Percentiles rank a stretch among this genome's conserved stretches.
phyloP scores from a whole-genome alignment of 2,113 vertebrate species.

The Clarias gariepinus region DNA sequence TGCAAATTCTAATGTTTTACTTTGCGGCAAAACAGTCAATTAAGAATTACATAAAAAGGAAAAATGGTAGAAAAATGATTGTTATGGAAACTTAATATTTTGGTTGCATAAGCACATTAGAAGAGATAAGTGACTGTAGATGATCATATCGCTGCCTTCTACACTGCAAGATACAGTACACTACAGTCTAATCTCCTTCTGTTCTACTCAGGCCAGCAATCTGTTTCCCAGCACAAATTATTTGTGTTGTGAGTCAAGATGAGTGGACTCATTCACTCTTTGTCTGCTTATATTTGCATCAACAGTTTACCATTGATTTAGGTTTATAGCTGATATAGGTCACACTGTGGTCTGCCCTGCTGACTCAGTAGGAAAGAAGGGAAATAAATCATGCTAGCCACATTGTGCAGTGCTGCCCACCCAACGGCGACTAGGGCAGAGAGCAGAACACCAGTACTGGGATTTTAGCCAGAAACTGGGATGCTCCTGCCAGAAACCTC shows the following conservation, averaged over 20 bases:
- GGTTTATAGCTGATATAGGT: slow-evolving; percentile 44
- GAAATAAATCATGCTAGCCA: slow-evolving; percentile 50
- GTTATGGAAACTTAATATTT: slow-evolving; percentile 22
- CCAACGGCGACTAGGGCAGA: slow-evolving; percentile 27
- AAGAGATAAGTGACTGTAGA: slow-evolving; percentile 4
- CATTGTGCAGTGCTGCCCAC: slow-evolving; percentile 47
- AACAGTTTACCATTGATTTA: slow-evolving; percentile 29
- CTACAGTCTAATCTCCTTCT: background rate
- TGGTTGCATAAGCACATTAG: slow-evolving; percentile 17
- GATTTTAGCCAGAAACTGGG: slow-evolving; percentile 17
- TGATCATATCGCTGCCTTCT: background rate
- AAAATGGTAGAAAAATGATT: background rate
- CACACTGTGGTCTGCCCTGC: slow-evolving; percentile 48
- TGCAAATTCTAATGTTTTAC: background rate
- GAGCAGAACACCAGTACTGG: slow-evolving; percentile 21
- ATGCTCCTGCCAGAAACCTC: slow-evolving; percentile 15
- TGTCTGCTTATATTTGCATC: slow-evolving; percentile 42
- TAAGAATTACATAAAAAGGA: slow-evolving; percentile 4
- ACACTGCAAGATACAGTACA: background rate
- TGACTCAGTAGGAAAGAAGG: slow-evolving; percentile 55
- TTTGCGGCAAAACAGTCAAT: slow-evolving; percentile 25
- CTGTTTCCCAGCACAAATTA: slow-evolving; percentile 24
- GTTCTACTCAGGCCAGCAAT: background rate
- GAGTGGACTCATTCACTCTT: slow-evolving; percentile 20
- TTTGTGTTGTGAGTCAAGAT: slow-evolving; percentile 35